These are phyloP conservation scores for Ectemnius cavifrons DNA, from an alignment of 2,888 invertebrate species.

Conservation along the genomic window DNA sequence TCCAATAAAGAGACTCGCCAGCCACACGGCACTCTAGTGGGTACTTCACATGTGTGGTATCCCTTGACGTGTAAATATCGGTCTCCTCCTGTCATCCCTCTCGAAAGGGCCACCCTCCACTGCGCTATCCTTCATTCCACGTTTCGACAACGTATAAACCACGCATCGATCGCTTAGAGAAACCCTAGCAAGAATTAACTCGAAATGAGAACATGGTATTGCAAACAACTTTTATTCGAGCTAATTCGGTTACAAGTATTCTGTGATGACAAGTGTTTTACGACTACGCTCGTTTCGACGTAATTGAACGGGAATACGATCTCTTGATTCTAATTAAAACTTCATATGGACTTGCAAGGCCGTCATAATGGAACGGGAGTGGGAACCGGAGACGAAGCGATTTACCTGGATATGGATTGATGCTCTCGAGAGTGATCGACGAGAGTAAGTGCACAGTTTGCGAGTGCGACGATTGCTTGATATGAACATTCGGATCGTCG, in stretches of 20 bases:
- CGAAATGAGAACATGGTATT: neutral
- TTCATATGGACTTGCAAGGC: conserved; percentile 38
- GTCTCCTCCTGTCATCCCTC: conserved; percentile 52
- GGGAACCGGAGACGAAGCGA: no score
- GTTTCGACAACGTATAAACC: conserved; percentile 47
- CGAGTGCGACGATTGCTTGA: conserved; percentile 20
- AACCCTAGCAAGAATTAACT: conserved; percentile 8
- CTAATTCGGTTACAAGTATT: neutral
- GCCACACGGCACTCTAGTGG: conserved; percentile 58
- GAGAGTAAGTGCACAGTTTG: neutral
- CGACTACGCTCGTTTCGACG: no score
- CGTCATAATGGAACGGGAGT: neutral
- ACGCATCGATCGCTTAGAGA: conserved; percentile 5
- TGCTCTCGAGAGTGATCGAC: no score
- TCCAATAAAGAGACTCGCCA: conserved; percentile 72
- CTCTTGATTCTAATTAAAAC: conserved; percentile 56
- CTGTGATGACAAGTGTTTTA: neutral
- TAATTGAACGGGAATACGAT: no score
- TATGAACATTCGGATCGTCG: conserved; percentile 29
- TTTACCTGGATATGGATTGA: no score
- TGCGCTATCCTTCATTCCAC: conserved; percentile 47
- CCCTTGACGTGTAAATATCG: conserved; percentile 69
- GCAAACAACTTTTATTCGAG: neutral
- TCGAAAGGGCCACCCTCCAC: conserved; percentile 39
- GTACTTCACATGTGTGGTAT: conserved; percentile 53